Percentiles rank a stretch among this genome's conserved stretches.
Conservation (phyloP, 2,797 vertebrate species). For the Gymnoscopelus microlampas region DNA sequence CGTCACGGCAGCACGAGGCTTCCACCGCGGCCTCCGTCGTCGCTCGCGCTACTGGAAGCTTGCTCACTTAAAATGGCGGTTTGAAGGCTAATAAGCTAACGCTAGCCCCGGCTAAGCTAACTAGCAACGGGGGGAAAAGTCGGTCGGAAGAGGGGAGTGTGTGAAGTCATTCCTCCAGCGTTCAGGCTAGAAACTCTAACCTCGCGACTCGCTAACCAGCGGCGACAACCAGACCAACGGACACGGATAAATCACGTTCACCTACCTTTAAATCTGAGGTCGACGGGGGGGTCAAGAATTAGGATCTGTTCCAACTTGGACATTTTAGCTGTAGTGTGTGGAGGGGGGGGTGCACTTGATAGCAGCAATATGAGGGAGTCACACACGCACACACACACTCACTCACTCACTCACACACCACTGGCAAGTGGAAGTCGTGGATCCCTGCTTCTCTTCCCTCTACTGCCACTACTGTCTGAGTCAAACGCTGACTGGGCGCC, state of each 20-base stretch:
- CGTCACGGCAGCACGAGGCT: conserved; percentile 71
- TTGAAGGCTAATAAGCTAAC: conserved; percentile 55
- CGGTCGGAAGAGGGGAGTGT: conserved; percentile 36
- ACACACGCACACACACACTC: too few species aligned
- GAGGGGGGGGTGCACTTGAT: conserved; percentile 61
- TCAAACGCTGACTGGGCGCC: conserved; percentile 70
- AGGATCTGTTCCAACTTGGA: conserved; percentile 92
- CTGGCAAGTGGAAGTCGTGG: conserved; percentile 70
- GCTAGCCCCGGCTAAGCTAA: conserved; percentile 17
- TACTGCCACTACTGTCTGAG: conserved; percentile 69
- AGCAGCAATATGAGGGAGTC: conserved; percentile 60
- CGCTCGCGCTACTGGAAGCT: conserved; percentile 57
- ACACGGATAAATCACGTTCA: background rate
- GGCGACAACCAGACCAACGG: background rate
- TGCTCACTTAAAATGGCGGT: conserved; percentile 81
- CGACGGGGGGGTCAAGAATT: conserved; percentile 89
- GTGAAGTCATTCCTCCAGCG: conserved; percentile 44
- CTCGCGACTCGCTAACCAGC: background rate
- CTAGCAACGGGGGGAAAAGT: conserved; percentile 51
- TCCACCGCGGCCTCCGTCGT: conserved; percentile 59
- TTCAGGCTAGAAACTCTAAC: conserved; percentile 1
- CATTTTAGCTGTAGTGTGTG: conserved; percentile 76
- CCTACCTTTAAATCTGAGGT: conserved; percentile 97
- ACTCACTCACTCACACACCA: background rate
- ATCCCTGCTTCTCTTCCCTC: conserved; percentile 29